Percentiles rank a stretch among this genome's conserved stretches.
phyloP scores from a whole-genome alignment of 2,888 invertebrate genomes.

The Netelia virgata region DNA sequence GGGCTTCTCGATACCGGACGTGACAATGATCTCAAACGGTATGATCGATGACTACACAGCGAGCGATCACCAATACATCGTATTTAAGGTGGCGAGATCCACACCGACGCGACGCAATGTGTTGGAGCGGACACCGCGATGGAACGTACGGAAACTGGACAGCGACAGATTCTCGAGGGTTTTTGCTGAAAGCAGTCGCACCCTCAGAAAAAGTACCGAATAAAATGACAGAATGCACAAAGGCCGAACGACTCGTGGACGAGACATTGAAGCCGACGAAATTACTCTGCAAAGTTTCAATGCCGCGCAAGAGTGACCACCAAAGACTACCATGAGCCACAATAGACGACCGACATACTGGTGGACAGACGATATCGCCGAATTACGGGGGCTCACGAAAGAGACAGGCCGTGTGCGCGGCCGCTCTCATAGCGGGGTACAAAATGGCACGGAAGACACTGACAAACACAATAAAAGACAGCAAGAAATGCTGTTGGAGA shows the following conservation, averaged over 20 bases:
- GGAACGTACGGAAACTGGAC: no score
- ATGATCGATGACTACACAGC: slow-evolving; percentile 62
- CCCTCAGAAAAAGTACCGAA: background rate
- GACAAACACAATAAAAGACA: no score
- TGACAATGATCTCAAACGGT: slow-evolving; percentile 34
- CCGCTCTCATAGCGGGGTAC: no score
- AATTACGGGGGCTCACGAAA: no score
- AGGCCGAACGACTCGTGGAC: slow-evolving; percentile 57
- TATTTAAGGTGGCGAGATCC: background rate
- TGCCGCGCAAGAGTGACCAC: no score
- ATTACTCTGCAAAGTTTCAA: no score
- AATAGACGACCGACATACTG: no score
- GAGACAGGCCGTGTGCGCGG: no score
- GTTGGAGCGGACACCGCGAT: slow-evolving; percentile 3
- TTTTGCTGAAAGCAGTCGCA: background rate
- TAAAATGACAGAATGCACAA: slow-evolving; percentile 14
- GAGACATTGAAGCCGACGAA: slow-evolving; percentile 36
- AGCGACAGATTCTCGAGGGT: slow-evolving; percentile 11
- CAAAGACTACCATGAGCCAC: no score
- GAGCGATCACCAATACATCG: slow-evolving; percentile 65
- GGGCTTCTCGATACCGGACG: background rate
- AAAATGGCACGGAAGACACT: no score
- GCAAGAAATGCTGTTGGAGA: no score
- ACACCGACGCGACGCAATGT: background rate
- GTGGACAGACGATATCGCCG: no score